phyloP scores from a whole-genome alignment of 2,797 vertebrate genomes.

The Todus mexicanus region DNA sequence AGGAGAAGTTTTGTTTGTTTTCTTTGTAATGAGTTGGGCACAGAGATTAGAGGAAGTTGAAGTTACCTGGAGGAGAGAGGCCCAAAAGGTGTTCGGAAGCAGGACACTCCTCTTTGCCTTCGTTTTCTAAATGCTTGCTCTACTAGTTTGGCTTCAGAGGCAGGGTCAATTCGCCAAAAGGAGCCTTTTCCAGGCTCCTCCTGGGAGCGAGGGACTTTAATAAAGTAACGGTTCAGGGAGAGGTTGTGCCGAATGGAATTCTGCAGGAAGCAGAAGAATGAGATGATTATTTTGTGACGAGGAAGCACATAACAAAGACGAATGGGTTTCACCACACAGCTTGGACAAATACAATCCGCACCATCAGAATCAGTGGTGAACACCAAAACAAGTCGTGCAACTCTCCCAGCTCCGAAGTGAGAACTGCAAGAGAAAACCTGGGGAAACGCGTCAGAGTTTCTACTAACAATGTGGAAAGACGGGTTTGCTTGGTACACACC shows the following conservation, averaged over 20 bases:
- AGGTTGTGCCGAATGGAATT: slow-evolving; percentile 99
- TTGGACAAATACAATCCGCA: neutral
- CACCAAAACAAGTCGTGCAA: neutral
- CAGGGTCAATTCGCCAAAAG: slow-evolving; percentile 96
- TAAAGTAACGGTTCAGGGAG: slow-evolving; percentile 98
- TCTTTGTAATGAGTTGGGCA: neutral
- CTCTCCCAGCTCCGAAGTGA: neutral
- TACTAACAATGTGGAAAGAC: neutral
- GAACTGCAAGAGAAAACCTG: neutral
- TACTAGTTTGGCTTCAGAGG: slow-evolving; percentile 94
- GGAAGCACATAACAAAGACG: neutral
- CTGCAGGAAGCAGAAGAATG: slow-evolving; percentile 69
- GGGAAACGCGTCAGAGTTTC: neutral
- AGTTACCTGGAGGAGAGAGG: slow-evolving; percentile 94
- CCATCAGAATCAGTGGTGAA: neutral
- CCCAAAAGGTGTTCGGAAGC: slow-evolving; percentile 96
- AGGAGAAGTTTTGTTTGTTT: neutral
- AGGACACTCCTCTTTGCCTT: slow-evolving; percentile 93
- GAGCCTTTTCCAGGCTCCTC: slow-evolving; percentile 99
- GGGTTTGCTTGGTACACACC: neutral
- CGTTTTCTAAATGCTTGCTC: slow-evolving; percentile 98
- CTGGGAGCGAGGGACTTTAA: slow-evolving; percentile 98
- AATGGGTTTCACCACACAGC: neutral
- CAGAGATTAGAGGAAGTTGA: neutral
- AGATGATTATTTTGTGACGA: neutral